Evolutionary conservation across 2,888 invertebrate genomes (phyloP).

Genomic region (Dryomyza anilis): DNA sequence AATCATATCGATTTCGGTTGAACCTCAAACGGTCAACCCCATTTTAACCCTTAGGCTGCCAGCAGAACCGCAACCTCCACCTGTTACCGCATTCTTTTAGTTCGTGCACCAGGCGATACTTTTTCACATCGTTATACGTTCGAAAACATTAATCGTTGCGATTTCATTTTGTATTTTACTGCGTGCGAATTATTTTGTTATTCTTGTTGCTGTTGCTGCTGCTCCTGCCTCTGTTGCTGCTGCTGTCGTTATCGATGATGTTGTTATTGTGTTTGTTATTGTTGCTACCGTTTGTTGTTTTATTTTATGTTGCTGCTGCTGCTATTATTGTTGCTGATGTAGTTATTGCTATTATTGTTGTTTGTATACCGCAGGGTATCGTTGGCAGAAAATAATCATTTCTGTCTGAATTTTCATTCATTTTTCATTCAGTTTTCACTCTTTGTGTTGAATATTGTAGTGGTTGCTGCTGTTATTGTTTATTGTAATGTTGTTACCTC

Average conservation of each 20-base stretch:
- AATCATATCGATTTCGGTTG: too few relatives aligned
- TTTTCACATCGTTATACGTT: neutral
- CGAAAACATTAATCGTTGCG: conserved; percentile 9
- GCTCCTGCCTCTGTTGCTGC: neutral
- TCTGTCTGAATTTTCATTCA: neutral
- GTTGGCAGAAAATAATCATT: conserved; percentile 4
- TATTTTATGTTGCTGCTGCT: conserved; percentile 11
- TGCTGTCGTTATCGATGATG: neutral
- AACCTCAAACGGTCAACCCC: too few relatives aligned
- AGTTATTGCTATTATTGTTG: neutral
- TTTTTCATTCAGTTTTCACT: neutral
- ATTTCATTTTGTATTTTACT: neutral
- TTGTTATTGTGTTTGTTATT: neutral
- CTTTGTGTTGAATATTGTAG: neutral
- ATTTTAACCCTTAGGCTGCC: too few relatives aligned
- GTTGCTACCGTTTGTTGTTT: conserved; percentile 22
- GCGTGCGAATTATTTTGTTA: conserved; percentile 9
- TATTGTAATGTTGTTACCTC: neutral
- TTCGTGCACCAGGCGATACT: neutral
- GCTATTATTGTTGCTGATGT: conserved; percentile 4
- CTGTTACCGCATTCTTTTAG: too few relatives aligned
- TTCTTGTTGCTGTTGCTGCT: neutral
- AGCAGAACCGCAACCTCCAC: too few relatives aligned
- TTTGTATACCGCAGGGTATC: neutral
- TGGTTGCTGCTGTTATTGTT: neutral